Conservation (phyloP, 2,113 vertebrate species). For the Mormoops blainvillei region DNA sequence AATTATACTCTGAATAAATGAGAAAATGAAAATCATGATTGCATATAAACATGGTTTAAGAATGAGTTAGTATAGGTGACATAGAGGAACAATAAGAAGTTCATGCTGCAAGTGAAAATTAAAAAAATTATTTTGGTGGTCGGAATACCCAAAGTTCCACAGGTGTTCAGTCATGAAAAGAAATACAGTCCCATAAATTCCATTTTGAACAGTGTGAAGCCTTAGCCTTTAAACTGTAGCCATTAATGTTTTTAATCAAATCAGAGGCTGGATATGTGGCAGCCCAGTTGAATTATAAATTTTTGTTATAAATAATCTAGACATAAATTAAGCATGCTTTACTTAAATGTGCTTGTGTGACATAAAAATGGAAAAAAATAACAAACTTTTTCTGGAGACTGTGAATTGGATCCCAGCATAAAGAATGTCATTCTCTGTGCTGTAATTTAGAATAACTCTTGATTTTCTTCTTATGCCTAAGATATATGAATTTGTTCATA, state of each 20-base stretch:
- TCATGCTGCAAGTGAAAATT: neutral
- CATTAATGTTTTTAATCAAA: neutral
- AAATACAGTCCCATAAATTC: neutral
- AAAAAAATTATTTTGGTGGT: neutral
- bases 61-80: neutral
- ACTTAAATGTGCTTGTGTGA: neutral
- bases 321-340: neutral
- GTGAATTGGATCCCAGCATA: neutral
- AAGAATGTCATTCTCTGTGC: neutral
- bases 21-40: constrained; percentile 17
- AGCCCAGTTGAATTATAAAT: neutral
- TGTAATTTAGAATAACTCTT: neutral
- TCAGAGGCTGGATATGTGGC: neutral
- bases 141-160: neutral
- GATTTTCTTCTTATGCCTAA: neutral
- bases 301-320: neutral
- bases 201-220: neutral
- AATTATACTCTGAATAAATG: neutral
- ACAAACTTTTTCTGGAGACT: neutral
- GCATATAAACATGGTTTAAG: neutral
- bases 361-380: neutral
- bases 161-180: neutral
- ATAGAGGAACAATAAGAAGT: neutral
- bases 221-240: neutral
- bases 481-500: neutral